A percentile compares a stretch with the other conserved stretches of the same genome.
Conservation (phyloP, 2,888 invertebrate species). For the Callosobruchus maculatus region DNA sequence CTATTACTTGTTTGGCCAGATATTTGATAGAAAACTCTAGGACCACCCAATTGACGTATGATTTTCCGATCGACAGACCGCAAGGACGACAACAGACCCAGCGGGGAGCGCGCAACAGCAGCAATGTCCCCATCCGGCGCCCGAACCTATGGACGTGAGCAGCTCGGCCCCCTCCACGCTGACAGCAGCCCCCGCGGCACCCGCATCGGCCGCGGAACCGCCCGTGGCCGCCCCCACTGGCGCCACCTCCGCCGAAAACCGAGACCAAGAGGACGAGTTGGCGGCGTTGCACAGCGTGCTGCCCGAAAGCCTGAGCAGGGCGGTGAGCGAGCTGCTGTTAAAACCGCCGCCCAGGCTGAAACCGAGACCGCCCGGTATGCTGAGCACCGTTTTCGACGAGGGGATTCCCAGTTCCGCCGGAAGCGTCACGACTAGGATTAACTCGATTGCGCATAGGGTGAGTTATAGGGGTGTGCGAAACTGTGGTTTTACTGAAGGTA, state of each 20-base stretch:
- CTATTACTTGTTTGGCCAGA: too few relatives aligned
- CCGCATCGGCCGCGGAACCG: neutral
- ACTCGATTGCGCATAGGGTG: conserved; percentile 46
- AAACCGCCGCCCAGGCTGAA: conserved; percentile 47
- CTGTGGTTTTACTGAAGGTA: too few relatives aligned
- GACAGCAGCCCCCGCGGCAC: neutral
- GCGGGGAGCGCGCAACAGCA: too few relatives aligned
- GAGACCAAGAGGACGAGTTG: conserved; percentile 31
- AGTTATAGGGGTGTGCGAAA: too few relatives aligned
- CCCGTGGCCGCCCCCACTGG: neutral
- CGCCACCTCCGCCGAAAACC: neutral
- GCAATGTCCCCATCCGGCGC: neutral
- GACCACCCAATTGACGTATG: too few relatives aligned
- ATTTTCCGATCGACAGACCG: too few relatives aligned
- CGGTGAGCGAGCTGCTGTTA: conserved; percentile 36
- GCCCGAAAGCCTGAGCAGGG: conserved; percentile 37
- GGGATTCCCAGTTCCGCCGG: conserved; percentile 43
- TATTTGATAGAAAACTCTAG: too few relatives aligned
- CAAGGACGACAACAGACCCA: too few relatives aligned
- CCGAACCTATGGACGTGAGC: neutral
- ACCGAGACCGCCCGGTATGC: conserved; percentile 50
- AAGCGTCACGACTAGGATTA: conserved; percentile 38
- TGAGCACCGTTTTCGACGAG: conserved; percentile 46
- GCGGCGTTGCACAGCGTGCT: conserved; percentile 31
- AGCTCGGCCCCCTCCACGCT: neutral